Evolutionary conservation across 2,888 invertebrate species (phyloP).

Genomic region (Yponomeuta evonymella): DNA sequence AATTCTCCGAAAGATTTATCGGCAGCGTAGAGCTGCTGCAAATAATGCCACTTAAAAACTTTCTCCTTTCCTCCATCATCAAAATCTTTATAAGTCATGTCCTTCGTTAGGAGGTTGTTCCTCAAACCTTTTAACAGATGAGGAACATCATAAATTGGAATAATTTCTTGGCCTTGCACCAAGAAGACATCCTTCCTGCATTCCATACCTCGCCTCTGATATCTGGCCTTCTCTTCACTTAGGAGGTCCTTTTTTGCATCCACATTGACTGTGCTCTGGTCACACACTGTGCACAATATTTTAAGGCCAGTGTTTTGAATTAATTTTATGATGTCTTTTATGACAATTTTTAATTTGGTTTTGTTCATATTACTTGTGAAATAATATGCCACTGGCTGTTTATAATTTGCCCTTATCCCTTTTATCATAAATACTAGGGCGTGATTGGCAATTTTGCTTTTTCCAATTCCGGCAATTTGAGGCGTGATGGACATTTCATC

Average conservation of each 20-base stretch:
- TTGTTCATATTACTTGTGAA: slow-evolving; percentile 26
- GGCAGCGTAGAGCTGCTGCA: slow-evolving; percentile 22
- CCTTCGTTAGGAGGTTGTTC: slow-evolving; percentile 28
- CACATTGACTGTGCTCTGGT: slow-evolving; percentile 29
- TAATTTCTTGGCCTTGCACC: slow-evolving; percentile 5
- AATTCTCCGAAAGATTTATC: slow-evolving; percentile 13
- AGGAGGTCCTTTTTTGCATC: slow-evolving; percentile 26
- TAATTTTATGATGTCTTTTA: slow-evolving; percentile 15
- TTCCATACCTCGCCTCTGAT: slow-evolving; percentile 22
- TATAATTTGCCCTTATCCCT: slow-evolving; percentile 25
- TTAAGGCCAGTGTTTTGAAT: background rate
- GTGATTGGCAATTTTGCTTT: slow-evolving; percentile 23
- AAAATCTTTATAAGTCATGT: slow-evolving; percentile 21
- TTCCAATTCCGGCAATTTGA: slow-evolving; percentile 19
- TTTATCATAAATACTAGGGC: slow-evolving; percentile 30
- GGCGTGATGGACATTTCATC: slow-evolving; percentile 27
- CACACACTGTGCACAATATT: slow-evolving; percentile 25
- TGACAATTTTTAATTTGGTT: slow-evolving; percentile 24
- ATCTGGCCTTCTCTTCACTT: slow-evolving; percentile 23
- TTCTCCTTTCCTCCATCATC: slow-evolving; percentile 21
- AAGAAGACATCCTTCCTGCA: slow-evolving; percentile 15
- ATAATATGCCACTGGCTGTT: slow-evolving; percentile 31
- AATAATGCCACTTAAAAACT: slow-evolving; percentile 30
- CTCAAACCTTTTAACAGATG: slow-evolving; percentile 30
- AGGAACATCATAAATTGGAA: slow-evolving; percentile 24